Evolutionary conservation across 2,888 invertebrate genomes (phyloP).

Genomic region (Cotesia congregata): DNA sequence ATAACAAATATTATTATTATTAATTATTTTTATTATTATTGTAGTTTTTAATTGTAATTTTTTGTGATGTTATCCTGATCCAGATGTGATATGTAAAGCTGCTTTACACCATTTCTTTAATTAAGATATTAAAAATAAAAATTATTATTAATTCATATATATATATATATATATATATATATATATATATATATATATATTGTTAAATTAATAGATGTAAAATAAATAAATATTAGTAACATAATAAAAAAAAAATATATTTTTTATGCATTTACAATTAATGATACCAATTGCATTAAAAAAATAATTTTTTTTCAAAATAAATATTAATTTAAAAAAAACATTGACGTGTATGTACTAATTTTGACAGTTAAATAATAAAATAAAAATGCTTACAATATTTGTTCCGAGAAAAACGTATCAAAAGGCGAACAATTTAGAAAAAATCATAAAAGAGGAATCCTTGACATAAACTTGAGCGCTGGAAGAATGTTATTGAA

Average conservation of each 20-base stretch:
- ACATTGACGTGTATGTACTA: background rate
- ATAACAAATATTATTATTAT: too few relatives aligned
- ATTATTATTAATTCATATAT: conserved; percentile 56
- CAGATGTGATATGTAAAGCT: conserved; percentile 70
- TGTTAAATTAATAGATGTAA: conserved; percentile 55
- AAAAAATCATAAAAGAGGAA: too few relatives aligned
- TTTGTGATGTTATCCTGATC: conserved; percentile 57
- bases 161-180: conserved; percentile 51
- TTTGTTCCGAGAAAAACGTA: background rate
- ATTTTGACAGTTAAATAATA: conserved; percentile 3
- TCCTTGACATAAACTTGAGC: too few relatives aligned
- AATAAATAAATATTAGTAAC: conserved; percentile 56
- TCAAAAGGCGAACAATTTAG: background rate
- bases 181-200: conserved; percentile 52
- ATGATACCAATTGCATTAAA: background rate
- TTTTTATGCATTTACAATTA: conserved; percentile 43
- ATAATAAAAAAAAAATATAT: conserved; percentile 54
- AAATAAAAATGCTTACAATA: background rate
- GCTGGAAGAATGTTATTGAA: background rate
- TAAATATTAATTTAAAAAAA: background rate
- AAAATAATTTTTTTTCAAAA: background rate
- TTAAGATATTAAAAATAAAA: conserved; percentile 43
- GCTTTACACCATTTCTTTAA: conserved; percentile 65
- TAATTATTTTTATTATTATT: background rate
- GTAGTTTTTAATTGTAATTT: conserved; percentile 28